Base-by-base conservation (phyloP, 2,797 vertebrate species). In the Columba guinea region DNA sequence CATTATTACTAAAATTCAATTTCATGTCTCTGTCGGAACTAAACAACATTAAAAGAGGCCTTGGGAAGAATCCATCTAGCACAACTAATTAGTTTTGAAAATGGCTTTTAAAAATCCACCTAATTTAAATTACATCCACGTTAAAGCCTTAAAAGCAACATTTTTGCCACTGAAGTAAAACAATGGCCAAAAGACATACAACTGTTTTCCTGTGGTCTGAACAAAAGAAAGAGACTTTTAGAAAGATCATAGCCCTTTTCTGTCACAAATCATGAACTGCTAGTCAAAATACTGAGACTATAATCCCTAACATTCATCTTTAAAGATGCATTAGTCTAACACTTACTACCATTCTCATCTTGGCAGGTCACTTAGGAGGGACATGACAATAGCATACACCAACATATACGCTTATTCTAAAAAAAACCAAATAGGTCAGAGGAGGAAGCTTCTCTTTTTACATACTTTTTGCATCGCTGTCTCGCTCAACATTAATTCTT, bases 1-100 rank as follows among this genome's bases (percentile, higher is more conserved):
- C 97, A 97, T 97, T 98, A 97, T 98, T 98, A 98, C 95, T 96
- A 98, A 97, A 98, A 97, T 97, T 97, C 97, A 97, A 98, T 98
- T 97, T 97, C 75, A 92, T 77, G 65, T 98, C 97, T 97, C 96
- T 95, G 92, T 93, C 97, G 97, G 97, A 98, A 95, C 93, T 91
- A 97, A 98, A 96, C 92, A 97, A 97, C 95, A 96, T 97, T 94
- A 97, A 97, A 96, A 96, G 96, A 96, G 85, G 95, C 93, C 94
- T 93, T 91, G 75, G 96, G 95, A 95, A 91, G 85, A 94, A 96
- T 95, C 95, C 96, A 97, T 87, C 87, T 95, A 95, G 94, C 78
- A 96, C 96, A 97, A 97, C 96, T 97, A 98, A 98, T 97, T 98
- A 97, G 81, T 96, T 97, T 96, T 90, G 86, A 97, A 98, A 98